Base-by-base conservation (phyloP, 2,888 invertebrate species). In the Protophormia terraenovae region DNA sequence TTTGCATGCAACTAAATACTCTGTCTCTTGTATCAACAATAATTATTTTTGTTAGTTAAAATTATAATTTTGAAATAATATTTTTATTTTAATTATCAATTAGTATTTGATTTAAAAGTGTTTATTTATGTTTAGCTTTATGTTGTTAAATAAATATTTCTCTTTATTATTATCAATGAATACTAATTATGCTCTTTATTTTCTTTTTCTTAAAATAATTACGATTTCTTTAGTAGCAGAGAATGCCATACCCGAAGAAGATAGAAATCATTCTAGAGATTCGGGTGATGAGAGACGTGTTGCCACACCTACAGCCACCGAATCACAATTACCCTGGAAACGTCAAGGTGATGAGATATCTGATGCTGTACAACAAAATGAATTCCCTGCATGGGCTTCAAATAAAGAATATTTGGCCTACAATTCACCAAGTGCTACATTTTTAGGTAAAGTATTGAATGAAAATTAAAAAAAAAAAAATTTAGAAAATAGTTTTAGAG, bases 351-450 rank as follows among this genome's bases (percentile, higher is more conserved):
- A 96, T 89, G 95, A 95, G 75, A 94, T 94, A 81, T 95, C 95
- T 22, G 93, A 95, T 88, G 95, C 96, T 88, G 93, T 96, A 71
- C 95, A 96, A 89, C 97, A 97, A 91, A 96, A 96, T 55, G 98
- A 98, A 92, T 98, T 98, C 91, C 98, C 98, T 12, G 96, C 97
- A 14, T 98, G 98, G 98, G 98, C 98, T 58, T 97, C 97, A 41
- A 98, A 98, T 92, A 97, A 98, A 91, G 98, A 98, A 90, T 98
- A 98, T 91, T 93, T 98, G 89, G 96, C 97, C 14, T 98, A 98
- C 91, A 97, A 96, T 91, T 98, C 98, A 71, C 98, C 98, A 2
- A 97, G 97, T 10, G 97, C 97, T 69, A 98, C 97, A 78, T 97
- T 97, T 93, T 94, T 98, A 93, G 97, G 97, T 97, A 94, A 94